A percentile compares a stretch with the other conserved stretches of the same genome.
Evolutionary conservation across 1,140 invertebrate species (phyloP).

Genomic region (Pentalonia nigronervosa): DNA sequence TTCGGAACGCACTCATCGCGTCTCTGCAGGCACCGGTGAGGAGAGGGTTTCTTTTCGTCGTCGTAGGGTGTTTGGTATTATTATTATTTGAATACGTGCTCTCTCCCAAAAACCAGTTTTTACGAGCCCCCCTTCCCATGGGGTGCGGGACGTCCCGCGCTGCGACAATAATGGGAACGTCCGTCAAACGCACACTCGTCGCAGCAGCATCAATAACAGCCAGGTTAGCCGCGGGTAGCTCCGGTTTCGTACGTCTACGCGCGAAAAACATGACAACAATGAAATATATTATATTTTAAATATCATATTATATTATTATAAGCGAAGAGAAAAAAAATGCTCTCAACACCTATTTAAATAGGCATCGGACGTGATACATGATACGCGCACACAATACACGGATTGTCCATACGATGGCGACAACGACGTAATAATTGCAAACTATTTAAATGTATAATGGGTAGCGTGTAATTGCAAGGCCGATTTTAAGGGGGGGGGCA

Average conservation of each 20-base stretch:
- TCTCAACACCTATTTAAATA: conserved; percentile 37
- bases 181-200: conserved; percentile 40
- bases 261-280: conserved; percentile 13
- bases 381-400: neutral
- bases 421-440: neutral
- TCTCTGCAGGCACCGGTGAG: neutral
- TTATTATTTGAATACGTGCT: neutral
- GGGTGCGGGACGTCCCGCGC: conserved; percentile 20
- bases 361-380: neutral
- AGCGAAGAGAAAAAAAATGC: neutral
- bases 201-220: neutral
- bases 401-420: neutral
- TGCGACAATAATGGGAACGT: conserved; percentile 45
- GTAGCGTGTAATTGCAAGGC: too few relatives aligned
- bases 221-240: neutral
- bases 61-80: neutral
- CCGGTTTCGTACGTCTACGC: conserved; percentile 35
- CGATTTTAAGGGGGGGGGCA: too few relatives aligned
- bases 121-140: conserved; percentile 12
- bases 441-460: neutral
- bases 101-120: conserved; percentile 13
- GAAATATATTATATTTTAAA: too few relatives aligned
- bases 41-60: neutral
- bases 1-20: neutral
- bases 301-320: neutral